phyloP scores from a whole-genome alignment of 1,140 invertebrate species.

The Probaryconus sp. region DNA sequence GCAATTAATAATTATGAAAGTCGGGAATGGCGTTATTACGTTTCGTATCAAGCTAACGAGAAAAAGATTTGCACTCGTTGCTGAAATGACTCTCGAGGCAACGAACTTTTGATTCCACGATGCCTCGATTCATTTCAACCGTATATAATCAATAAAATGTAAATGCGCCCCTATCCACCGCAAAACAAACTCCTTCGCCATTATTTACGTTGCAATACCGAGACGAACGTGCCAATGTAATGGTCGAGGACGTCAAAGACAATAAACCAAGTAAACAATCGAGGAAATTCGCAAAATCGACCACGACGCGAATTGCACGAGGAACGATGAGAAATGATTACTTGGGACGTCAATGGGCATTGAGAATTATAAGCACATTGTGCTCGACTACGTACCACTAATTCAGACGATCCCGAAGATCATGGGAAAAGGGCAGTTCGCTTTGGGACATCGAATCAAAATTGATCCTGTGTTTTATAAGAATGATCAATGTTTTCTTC shows the following conservation, averaged over 20 bases:
- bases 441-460: slow-evolving; percentile 63
- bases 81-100: slow-evolving; percentile 28
- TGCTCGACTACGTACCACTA: slow-evolving; percentile 55
- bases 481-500: no score
- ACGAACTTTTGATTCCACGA: slow-evolving; percentile 42
- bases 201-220: background rate
- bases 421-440: slow-evolving; percentile 66
- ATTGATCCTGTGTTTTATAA: no score
- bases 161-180: slow-evolving; percentile 7
- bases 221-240: slow-evolving; percentile 4
- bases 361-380: slow-evolving; percentile 55
- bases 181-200: background rate
- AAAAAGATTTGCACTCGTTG: slow-evolving; percentile 64
- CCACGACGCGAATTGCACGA: slow-evolving; percentile 32
- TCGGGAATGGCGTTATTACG: slow-evolving; percentile 56
- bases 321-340: slow-evolving; percentile 52
- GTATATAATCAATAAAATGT: slow-evolving; percentile 53
- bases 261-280: slow-evolving; percentile 13
- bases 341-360: slow-evolving; percentile 50
- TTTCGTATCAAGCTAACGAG: slow-evolving; percentile 66
- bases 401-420: slow-evolving; percentile 63
- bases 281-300: slow-evolving; percentile 30
- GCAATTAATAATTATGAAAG: slow-evolving; percentile 67
- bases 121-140: background rate
- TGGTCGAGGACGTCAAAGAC: slow-evolving; percentile 15